These are phyloP conservation scores for Plodia interpunctella DNA, from an alignment of 1,140 invertebrate species.

Conservation along the genomic window DNA sequence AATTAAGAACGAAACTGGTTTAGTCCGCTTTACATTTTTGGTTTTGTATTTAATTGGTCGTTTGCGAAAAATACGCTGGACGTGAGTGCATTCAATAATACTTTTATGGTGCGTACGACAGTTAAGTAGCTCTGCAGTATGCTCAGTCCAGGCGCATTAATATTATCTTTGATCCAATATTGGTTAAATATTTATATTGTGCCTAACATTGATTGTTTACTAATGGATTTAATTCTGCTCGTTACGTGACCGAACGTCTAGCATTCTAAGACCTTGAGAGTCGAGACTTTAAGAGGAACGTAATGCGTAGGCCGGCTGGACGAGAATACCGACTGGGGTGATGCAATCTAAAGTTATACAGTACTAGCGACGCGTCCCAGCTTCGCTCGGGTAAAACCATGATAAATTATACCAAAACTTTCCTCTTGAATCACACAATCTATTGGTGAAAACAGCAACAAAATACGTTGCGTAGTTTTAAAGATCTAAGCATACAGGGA, in stretches of 20 bases:
- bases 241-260: constrained; percentile 1
- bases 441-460: too few species aligned
- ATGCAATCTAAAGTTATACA: background rate
- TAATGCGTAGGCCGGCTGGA: background rate
- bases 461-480: too few species aligned
- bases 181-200: background rate
- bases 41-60: constrained; percentile 38
- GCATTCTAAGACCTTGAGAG: constrained; percentile 3
- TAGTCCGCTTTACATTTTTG: constrained; percentile 26
- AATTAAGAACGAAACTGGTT: constrained; percentile 30
- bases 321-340: background rate
- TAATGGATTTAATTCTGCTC: background rate
- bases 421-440: too few species aligned
- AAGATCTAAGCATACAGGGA: too few species aligned
- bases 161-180: background rate
- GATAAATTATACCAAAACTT: too few species aligned
- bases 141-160: background rate
- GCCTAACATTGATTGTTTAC: constrained; percentile 2
- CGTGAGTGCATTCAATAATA: background rate
- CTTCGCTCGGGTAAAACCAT: too few species aligned
- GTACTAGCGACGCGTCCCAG: too few species aligned
- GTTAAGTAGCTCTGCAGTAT: background rate
- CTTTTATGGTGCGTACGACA: constrained; percentile 1
- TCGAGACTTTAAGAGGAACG: background rate
- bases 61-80: constrained; percentile 5